These are phyloP conservation scores for Bombus ignitus DNA, from an alignment of 1,140 invertebrate species.

Conservation along the genomic window DNA sequence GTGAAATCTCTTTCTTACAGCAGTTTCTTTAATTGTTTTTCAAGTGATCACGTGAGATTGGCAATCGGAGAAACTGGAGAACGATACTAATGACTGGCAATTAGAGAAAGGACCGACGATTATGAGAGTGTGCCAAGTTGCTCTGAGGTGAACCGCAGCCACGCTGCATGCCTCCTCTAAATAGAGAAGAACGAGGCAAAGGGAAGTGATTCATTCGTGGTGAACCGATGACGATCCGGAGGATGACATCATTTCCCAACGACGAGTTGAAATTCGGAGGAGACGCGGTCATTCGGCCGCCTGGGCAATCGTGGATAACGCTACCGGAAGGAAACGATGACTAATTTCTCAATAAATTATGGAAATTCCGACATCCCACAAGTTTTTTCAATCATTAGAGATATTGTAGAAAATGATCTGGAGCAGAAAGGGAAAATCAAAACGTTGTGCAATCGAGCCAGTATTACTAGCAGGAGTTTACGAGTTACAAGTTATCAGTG, in stretches of 20 bases:
- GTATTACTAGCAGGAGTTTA: too few species aligned
- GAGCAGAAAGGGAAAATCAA: too few species aligned
- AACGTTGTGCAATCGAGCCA: too few species aligned
- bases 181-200: conserved; percentile 43
- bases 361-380: background rate
- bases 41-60: too few species aligned
- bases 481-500: too few species aligned
- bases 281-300: background rate
- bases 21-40: background rate
- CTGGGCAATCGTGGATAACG: background rate
- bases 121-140: background rate
- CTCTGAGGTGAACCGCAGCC: conserved; percentile 23
- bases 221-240: conserved; percentile 41
- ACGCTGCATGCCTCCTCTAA: background rate
- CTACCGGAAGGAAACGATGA: background rate
- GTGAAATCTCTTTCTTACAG: too few species aligned
- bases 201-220: conserved; percentile 60
- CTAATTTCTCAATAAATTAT: background rate
- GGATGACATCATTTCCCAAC: conserved; percentile 55
- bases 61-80: conserved; percentile 1
- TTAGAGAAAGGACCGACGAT: background rate
- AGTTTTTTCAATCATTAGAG: background rate
- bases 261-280: conserved; percentile 53
- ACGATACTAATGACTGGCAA: background rate
- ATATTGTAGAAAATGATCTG: background rate